Percentiles rank a stretch among this genome's conserved stretches.
Evolutionary conservation across 2,888 invertebrate genomes (phyloP).

Genomic region (Lasioglossum oenotherae): DNA sequence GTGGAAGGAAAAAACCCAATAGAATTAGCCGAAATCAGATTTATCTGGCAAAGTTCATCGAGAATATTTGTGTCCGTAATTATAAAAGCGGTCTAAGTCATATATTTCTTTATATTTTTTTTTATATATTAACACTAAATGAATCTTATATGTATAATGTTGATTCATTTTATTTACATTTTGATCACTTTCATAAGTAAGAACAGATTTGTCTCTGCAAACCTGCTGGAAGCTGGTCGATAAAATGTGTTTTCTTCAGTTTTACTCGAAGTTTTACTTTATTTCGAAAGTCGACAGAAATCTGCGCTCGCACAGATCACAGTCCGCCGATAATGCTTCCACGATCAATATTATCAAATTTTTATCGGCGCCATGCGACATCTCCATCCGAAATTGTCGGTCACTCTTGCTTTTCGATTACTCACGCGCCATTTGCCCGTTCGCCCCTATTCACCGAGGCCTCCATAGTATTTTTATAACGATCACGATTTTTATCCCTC

Average conservation of each 20-base stretch:
- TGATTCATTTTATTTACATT: too few species aligned
- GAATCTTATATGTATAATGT: too few species aligned
- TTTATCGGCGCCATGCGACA: not conserved
- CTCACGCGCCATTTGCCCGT: not conserved
- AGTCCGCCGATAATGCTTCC: not conserved
- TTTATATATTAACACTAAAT: too few species aligned
- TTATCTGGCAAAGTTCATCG: not conserved
- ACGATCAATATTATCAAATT: not conserved
- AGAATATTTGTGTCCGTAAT: not conserved
- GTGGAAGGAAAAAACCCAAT: not conserved
- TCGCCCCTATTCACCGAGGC: not conserved
- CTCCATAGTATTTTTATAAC: not conserved
- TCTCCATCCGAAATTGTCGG: not conserved
- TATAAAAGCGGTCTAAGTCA: too few species aligned
- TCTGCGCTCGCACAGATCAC: not conserved
- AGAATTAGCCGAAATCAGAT: not conserved
- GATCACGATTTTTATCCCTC: constrained; percentile 14
- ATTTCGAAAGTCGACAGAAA: not conserved
- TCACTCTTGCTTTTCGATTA: not conserved
- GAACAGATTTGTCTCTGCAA: not conserved
- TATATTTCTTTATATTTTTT: too few species aligned
- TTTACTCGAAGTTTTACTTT: not conserved
- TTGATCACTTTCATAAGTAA: too few species aligned
- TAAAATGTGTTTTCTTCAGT: not conserved
- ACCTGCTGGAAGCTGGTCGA: not conserved